Conservation (phyloP, 1,140 invertebrate genomes). For the Drosophila hydei region DNA sequence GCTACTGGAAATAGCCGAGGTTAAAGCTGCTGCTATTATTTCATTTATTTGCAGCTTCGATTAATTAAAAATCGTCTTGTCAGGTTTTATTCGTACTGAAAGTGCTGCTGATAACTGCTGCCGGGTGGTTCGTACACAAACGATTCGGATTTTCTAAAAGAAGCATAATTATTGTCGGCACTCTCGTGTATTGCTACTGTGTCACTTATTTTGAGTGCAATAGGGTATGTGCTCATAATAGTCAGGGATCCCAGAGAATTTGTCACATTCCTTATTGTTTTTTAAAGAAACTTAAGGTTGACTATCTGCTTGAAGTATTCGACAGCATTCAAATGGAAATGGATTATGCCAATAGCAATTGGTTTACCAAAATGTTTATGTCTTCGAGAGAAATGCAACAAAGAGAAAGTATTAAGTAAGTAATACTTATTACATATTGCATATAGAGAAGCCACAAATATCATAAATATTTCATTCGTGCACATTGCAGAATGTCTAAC, state of each 20-base stretch:
- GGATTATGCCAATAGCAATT: slow-evolving; percentile 7
- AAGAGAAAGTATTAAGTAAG: slow-evolving; percentile 48
- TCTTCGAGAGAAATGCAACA: slow-evolving; percentile 7
- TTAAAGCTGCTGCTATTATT: slow-evolving; percentile 27
- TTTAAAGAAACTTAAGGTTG: slow-evolving; percentile 63
- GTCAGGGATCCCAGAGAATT: not conserved
- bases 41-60: not conserved
- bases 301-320: slow-evolving; percentile 63
- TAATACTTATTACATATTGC: not conserved
- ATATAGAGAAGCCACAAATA: too few species aligned
- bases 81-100: slow-evolving; percentile 65
- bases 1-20: slow-evolving; percentile 58
- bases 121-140: slow-evolving; percentile 51
- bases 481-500: slow-evolving; percentile 54
- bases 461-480: not conserved
- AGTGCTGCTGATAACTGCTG: slow-evolving; percentile 18
- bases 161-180: slow-evolving; percentile 38
- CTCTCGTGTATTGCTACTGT: slow-evolving; percentile 63
- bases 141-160: slow-evolving; percentile 40
- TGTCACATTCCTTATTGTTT: not conserved
- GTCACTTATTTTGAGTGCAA: slow-evolving; percentile 76
- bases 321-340: slow-evolving; percentile 28
- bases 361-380: slow-evolving; percentile 22
- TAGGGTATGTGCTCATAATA: slow-evolving; percentile 47
- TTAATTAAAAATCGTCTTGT: not conserved